Evolutionary conservation across 2,797 vertebrate species (phyloP), one percentile per base, ranked within the genome.

Genomic region (Acomys russatus): DNA sequence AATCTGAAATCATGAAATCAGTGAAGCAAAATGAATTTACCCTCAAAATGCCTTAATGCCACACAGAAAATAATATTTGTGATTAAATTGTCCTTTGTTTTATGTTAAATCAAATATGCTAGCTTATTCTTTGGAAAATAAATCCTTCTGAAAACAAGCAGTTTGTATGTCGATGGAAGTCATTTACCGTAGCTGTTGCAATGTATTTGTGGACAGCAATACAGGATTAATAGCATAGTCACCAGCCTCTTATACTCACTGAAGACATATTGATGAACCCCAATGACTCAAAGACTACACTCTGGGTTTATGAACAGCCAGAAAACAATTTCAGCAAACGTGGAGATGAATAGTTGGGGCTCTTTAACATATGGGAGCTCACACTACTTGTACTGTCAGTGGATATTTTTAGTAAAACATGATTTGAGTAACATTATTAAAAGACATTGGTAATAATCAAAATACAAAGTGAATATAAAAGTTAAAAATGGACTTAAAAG

Each of bases 211-310:
- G 33, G 49, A 74, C 15, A 44, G 35, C 33, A 49, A 11, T 85
- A 4, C 15, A 28, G 12, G 9, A 61, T 35, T n/a, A 11, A 15
- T 12, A 28, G 2, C 14, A 1, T 1, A 33, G 33, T 20, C 9
- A 56, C n/a, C 28, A 63, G 9, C 23, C n/a, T 80, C 28, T 17
- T 9, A 28, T 49, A 61, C 28, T 11, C 59, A 30, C 3, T 12
- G 38, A n/a, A 7, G 28, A 68, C 12, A 30, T 54, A 10, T 6
- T 20, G 0, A 90, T 10, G 25, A 25, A 56, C 11, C 38, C 35
- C 10, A 12, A 3, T 33, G 4, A 11, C 30, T 74, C 59, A 1
- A 68, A 51, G 6, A 68, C 6, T 9, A 3, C 1, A 10, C 1
- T 44, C 23, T 44, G 30, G 22, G 12, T n/a, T 79, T 25, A 77